phyloP scores from a whole-genome alignment of 2,888 invertebrate genomes.

The Neocrepidodera transversa region DNA sequence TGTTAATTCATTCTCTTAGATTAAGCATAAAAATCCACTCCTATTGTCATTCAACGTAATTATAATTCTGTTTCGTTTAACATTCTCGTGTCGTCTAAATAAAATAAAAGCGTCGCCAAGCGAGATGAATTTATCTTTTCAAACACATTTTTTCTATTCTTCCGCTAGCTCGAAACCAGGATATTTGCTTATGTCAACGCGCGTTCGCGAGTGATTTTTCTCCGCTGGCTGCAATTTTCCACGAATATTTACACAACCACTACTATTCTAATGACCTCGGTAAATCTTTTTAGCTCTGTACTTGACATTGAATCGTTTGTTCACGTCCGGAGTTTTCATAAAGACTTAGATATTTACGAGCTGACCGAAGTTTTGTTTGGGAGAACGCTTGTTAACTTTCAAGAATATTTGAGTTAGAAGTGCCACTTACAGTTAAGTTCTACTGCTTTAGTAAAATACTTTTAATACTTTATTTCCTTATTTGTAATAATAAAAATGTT shows the following conservation, averaged over 20 bases:
- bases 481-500: no score
- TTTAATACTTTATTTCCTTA: no score
- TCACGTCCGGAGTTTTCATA: constrained; percentile 4
- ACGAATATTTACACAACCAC: constrained; percentile 14
- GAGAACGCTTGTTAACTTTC: no score
- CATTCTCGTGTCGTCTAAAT: not conserved
- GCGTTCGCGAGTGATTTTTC: constrained; percentile 5
- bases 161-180: not conserved
- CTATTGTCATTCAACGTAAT: no score
- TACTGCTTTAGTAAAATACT: no score
- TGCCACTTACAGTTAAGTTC: no score
- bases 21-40: no score
- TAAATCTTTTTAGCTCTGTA: constrained; percentile 14
- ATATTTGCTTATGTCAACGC: constrained; percentile 8
- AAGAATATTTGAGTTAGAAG: no score
- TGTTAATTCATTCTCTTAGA: no score
- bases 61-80: no score
- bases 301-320: constrained; percentile 4
- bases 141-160: not conserved
- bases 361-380: not conserved
- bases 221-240: constrained; percentile 11
- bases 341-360: constrained; percentile 9
- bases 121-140: not conserved
- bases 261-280: constrained; percentile 13
- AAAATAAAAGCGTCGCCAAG: not conserved